Base-by-base conservation (phyloP, 2,113 vertebrate genomes). In the Meriones unguiculatus region DNA sequence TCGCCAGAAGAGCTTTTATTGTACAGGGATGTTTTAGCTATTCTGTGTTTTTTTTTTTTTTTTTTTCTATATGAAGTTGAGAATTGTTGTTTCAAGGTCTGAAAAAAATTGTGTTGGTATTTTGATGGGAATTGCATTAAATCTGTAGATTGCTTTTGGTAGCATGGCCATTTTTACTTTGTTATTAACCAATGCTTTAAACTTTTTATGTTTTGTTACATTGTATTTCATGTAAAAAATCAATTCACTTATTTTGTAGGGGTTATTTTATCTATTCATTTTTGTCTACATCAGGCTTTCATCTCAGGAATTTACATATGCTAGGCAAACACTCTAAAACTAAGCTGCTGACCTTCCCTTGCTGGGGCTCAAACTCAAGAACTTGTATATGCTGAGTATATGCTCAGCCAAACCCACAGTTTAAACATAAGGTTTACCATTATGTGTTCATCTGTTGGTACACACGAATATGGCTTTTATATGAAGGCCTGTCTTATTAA, bases 171-270 rank as follows among this genome's bases (percentile, higher is more conserved):
- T 46, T 46, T 46, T 46, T 46, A 41, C 0, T 20, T 62, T 80
- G 46, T 62, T 20, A 85, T 75, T 62, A 69, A 86, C n/a, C 87
- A 70, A 87, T 87, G 76, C 52, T 92, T 91, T 38, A 20, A 77
- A 81, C 70, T 84, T 54, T 54, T 30, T 2, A 38, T 75, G 59
- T 12, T 76, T 92, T 72, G 50, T 69, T 85, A 30, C 7, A 77
- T 17, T 77, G 28, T 76, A 28, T n/a, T 22, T 38, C 57, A 81
- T 22, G 52, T 85, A 46, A 46, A 46, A 77, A 59, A 11, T 65
- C 62, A 78, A 22, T 46, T 80, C 46, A 28, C 32, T 57, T 82
- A 77, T 77, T 90, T 57, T 87, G 24, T 25, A 84, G 25, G 22
- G 30, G 57, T 54, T 84, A 14, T 28, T 46, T 54, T 41, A 46